A percentile compares a stretch with the other conserved stretches of the same genome.
These are phyloP conservation scores for Malacoctenus gilli DNA, from an alignment of 2,797 vertebrate genomes.

Conservation along the genomic window DNA sequence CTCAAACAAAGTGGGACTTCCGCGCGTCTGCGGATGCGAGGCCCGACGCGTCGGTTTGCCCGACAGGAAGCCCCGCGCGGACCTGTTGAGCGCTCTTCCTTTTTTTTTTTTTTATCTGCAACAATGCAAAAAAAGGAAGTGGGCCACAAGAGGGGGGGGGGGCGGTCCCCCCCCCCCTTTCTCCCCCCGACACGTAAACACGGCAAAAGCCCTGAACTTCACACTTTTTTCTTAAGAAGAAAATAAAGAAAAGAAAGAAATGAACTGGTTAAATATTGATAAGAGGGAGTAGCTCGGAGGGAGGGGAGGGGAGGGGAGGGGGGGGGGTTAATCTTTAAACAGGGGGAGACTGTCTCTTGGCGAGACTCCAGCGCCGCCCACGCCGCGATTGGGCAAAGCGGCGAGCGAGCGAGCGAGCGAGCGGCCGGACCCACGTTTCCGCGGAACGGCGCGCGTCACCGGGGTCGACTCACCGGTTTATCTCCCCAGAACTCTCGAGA, in stretches of 20 bases:
- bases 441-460: neutral
- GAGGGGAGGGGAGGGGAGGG: too few species aligned
- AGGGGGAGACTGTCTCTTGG: slow-evolving; percentile 52
- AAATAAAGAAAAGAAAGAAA: slow-evolving; percentile 25
- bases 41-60: slow-evolving; percentile 56
- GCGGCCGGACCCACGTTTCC: slow-evolving; percentile 10
- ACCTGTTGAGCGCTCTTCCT: slow-evolving; percentile 77
- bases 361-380: slow-evolving; percentile 67
- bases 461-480: slow-evolving; percentile 7
- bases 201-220: slow-evolving; percentile 54
- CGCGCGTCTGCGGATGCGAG: slow-evolving; percentile 56
- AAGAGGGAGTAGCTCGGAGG: slow-evolving; percentile 41
- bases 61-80: slow-evolving; percentile 66
- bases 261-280: slow-evolving; percentile 77
- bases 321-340: slow-evolving; percentile 65
- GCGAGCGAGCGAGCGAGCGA: neutral
- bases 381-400: slow-evolving; percentile 61
- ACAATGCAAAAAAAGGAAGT: slow-evolving; percentile 79
- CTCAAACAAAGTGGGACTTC: slow-evolving; percentile 53
- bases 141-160: slow-evolving; percentile 54
- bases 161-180: slow-evolving; percentile 53
- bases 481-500: too few species aligned
- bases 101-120: slow-evolving; percentile 79
- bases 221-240: slow-evolving; percentile 23
- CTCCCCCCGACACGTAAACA: slow-evolving; percentile 7